A percentile compares a stretch with the other conserved stretches of the same genome.
These are phyloP conservation scores for Pao palembangensis DNA, from an alignment of 2,113 vertebrate genomes.

Conservation along the genomic window DNA sequence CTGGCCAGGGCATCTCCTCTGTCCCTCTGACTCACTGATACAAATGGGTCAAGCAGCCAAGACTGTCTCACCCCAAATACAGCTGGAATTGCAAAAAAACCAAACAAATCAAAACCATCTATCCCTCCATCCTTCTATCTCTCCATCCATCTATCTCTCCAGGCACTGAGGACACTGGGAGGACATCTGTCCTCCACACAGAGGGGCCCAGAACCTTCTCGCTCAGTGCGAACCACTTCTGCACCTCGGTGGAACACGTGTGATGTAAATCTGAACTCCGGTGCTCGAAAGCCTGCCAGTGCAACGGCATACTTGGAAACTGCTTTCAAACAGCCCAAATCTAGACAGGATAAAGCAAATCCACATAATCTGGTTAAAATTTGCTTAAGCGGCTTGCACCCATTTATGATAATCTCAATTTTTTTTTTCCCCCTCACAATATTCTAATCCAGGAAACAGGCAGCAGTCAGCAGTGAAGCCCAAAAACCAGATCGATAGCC, in stretches of 20 bases:
- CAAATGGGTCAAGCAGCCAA: constrained; percentile 54
- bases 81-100: constrained; percentile 1
- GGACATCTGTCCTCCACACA: no score
- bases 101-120: not conserved
- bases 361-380: constrained; percentile 36
- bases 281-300: not conserved
- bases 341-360: constrained; percentile 26
- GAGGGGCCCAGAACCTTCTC: no score
- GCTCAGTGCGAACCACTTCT: no score
- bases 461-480: constrained; percentile 7
- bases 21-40: constrained; percentile 41
- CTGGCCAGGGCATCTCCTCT: constrained; percentile 37
- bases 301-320: not conserved
- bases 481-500: constrained; percentile 40
- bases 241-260: no score
- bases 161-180: no score
- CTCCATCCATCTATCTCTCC: no score
- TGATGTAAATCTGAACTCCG: no score
- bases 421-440: constrained; percentile 16
- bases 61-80: constrained; percentile 34
- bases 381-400: constrained; percentile 27
- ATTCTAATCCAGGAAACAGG: constrained; percentile 21
- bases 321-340: constrained; percentile 6
- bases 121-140: no score
- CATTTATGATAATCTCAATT: constrained; percentile 30